Conservation (phyloP, 2,113 vertebrate genomes). For the Baryphthengus martii region DNA sequence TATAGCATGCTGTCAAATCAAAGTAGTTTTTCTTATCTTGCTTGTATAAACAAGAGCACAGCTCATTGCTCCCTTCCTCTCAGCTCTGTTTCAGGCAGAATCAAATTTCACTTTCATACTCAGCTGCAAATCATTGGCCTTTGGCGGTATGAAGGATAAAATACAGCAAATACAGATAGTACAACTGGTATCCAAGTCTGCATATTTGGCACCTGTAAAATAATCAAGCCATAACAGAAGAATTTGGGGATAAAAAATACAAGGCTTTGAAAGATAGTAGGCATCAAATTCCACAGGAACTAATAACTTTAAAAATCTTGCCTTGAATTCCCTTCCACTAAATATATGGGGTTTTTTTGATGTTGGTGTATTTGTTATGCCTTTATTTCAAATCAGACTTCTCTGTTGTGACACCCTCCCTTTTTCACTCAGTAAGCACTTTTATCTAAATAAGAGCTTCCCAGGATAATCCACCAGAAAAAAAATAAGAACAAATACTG, state of each 20-base stretch:
- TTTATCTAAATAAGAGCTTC: neutral
- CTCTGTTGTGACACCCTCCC: neutral
- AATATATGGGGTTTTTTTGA: neutral
- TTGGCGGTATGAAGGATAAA: neutral
- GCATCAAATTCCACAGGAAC: neutral
- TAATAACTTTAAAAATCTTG: neutral
- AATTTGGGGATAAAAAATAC: neutral
- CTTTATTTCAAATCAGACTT: neutral
- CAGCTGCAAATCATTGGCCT: neutral
- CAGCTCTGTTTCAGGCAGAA: neutral
- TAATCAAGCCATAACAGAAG: neutral
- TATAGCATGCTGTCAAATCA: neutral
- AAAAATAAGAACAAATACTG: neutral
- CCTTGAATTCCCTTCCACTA: neutral
- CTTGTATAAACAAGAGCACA: conserved; percentile 16
- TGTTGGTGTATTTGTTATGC: neutral
- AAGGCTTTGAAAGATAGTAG: neutral
- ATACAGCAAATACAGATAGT: neutral
- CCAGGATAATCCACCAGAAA: neutral
- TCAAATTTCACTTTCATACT: neutral
- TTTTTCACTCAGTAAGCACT: neutral
- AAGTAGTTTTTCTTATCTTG: conserved; percentile 19
- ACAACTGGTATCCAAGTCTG: neutral
- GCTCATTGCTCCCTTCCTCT: neutral
- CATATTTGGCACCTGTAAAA: neutral